Base-by-base conservation (phyloP, 2,888 invertebrate genomes). In the Lymantria dispar region DNA sequence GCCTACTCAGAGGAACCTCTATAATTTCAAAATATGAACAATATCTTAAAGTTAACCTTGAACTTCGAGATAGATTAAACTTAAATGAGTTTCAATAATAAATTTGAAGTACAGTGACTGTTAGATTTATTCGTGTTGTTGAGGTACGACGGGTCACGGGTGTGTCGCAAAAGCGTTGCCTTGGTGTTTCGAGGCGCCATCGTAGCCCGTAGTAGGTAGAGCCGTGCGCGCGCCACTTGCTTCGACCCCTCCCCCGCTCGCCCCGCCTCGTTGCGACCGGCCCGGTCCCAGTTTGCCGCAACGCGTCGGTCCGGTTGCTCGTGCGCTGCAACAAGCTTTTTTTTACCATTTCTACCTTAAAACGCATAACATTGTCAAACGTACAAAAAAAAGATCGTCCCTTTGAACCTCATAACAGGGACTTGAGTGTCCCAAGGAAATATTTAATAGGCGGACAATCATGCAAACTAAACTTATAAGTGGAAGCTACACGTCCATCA, bases 401-500 rank as follows among this genome's bases (percentile, higher is more conserved):
- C 86, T 61, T 73, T 78, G 66, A 81, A 80, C 65, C 77, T 76
- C 52, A 74, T 71, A 54, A 64, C 72, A 55, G 87, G 87, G 83
- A 80, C 85, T 67, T 75, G 72, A 54, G 67, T 70, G 83, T 81
- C 85, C 84, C 84, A 72, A 65, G 66, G 69, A 74, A 69, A 76
- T 75, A 69, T 68, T 77, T 33, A 66, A 69, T 76, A 69, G 67
- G 70, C 68, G 68, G 81, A 79, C 76, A 79, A 84, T 74, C 84
- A 93, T 92, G 90, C 93, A 92, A 86, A 89, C 89, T 64, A 93
- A 92, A 82, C 83, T 88, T 71, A 92, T 93, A 88, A 92, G 92
- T 83, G 91, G 92, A 71, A 92, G 92, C 87, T 93, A 93, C 88
- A 91, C 93, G 73, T 92, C 94, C 83, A 93, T 92, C 81, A 93